A percentile compares a stretch with the other conserved stretches of the same genome.
Evolutionary conservation across 2,797 vertebrate species (phyloP).

Genomic region (Eospalax fontanierii): DNA sequence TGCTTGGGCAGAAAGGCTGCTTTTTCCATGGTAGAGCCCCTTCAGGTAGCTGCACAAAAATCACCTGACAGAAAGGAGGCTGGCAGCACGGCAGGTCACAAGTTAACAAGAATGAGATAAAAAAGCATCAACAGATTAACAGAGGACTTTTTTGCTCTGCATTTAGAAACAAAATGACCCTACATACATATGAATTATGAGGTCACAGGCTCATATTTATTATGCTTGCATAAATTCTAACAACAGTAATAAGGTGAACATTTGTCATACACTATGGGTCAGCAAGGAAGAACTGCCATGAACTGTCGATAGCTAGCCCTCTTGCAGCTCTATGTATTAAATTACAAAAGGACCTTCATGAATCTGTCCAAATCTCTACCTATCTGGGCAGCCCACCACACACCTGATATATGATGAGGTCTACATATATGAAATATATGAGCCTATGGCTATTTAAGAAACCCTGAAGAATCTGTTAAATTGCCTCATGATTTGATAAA

Average conservation of each 20-base stretch:
- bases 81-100: not conserved
- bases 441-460: not conserved
- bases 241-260: not conserved
- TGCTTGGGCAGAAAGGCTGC: not conserved
- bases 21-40: not conserved
- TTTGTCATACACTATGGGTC: not conserved
- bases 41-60: conserved; percentile 4
- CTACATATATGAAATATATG: not conserved
- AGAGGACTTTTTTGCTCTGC: not conserved
- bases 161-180: conserved; percentile 34
- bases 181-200: not conserved
- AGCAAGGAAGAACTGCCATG: not conserved
- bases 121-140: not conserved
- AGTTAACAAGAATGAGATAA: not conserved
- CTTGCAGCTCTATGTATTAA: not conserved
- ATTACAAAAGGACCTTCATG: not conserved
- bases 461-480: not conserved
- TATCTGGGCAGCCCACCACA: not conserved
- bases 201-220: not conserved
- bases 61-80: not conserved
- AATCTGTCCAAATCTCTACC: not conserved
- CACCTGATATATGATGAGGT: not conserved
- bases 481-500: not conserved
- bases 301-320: not conserved
- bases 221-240: not conserved